Conservation (phyloP, 2,113 vertebrate species). For the Prolemur simus region DNA sequence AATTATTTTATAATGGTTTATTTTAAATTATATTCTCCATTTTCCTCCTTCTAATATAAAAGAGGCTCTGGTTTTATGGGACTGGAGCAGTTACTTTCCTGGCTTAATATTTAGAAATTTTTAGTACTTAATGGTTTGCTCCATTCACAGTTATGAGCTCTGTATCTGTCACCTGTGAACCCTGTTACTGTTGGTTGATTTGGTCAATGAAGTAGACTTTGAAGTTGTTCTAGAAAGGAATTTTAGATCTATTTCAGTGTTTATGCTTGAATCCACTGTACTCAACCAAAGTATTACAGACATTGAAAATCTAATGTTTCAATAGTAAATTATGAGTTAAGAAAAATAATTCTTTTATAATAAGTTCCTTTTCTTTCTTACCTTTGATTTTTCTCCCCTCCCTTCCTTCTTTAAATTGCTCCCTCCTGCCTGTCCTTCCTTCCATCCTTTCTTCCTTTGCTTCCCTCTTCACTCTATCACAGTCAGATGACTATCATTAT, state of each 20-base stretch:
- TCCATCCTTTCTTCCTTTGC: background rate
- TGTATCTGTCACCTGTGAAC: background rate
- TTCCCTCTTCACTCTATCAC: background rate
- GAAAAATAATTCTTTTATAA: background rate
- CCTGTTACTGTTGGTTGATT: background rate
- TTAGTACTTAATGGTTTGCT: background rate
- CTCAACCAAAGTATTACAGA: background rate
- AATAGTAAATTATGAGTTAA: background rate
- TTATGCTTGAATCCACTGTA: slow-evolving; percentile 2
- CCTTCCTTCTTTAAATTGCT: background rate
- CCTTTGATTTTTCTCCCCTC: background rate
- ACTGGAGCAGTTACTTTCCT: background rate
- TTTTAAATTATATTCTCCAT: background rate
- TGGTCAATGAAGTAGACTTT: background rate
- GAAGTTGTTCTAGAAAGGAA: background rate
- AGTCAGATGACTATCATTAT: background rate
- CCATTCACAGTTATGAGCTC: background rate
- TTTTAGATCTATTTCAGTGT: background rate
- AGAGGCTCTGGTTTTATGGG: background rate
- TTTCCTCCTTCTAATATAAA: background rate
- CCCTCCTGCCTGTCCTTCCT: background rate
- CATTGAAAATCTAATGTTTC: background rate
- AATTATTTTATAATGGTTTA: background rate
- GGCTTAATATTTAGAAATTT: background rate
- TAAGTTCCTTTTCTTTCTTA: background rate